These are phyloP conservation scores for Naso thynnoides DNA, from an alignment of 2,797 vertebrate species.

Conservation along the genomic window DNA sequence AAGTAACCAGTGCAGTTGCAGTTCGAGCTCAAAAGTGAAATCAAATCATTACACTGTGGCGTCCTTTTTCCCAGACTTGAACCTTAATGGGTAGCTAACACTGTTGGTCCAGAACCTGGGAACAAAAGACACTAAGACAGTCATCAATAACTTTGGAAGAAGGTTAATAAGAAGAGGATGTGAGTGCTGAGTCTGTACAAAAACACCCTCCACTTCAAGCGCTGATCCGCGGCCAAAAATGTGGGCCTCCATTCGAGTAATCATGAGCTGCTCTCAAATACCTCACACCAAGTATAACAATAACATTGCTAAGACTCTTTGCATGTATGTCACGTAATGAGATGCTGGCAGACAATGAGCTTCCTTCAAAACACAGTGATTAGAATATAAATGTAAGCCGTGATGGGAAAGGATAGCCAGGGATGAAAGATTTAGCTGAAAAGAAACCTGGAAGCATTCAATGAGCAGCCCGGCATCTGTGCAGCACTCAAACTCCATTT, in stretches of 20 bases:
- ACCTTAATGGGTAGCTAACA: conserved; percentile 19
- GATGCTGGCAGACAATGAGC: conserved; percentile 67
- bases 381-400: conserved; percentile 71
- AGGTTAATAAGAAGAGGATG: conserved; percentile 72
- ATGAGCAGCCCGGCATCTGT: conserved; percentile 52
- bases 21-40: conserved; percentile 31
- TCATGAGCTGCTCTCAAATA: conserved; percentile 71
- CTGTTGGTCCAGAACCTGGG: conserved; percentile 13
- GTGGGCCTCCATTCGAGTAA: conserved; percentile 72
- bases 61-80: conserved; percentile 26
- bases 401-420: conserved; percentile 42
- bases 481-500: conserved; percentile 48
- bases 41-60: conserved; percentile 13
- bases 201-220: conserved; percentile 57
- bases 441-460: conserved; percentile 67
- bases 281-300: conserved; percentile 76
- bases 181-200: conserved; percentile 60
- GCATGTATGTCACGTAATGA: conserved; percentile 73
- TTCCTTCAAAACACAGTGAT: conserved; percentile 71
- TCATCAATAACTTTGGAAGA: conserved; percentile 64
- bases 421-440: conserved; percentile 50
- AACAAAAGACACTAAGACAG: conserved; percentile 52
- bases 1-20: conserved; percentile 39
- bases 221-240: conserved; percentile 68
- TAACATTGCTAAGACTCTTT: conserved; percentile 59